Evolutionary conservation across 2,797 vertebrate genomes (phyloP).

Genomic region (Acrocephalus scirpaceus): DNA sequence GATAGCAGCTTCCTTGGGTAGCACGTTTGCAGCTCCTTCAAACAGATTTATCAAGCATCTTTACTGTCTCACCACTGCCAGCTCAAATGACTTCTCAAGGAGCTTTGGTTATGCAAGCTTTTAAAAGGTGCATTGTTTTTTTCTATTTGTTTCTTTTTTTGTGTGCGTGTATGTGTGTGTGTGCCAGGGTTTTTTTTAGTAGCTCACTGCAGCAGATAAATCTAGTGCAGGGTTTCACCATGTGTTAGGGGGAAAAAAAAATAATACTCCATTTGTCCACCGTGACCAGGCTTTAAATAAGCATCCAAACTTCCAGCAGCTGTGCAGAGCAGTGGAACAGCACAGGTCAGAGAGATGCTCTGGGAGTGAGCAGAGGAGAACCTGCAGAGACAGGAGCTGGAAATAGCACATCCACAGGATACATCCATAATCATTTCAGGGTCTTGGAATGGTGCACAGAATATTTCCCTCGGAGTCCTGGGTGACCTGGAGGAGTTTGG

Average conservation of each 20-base stretch:
- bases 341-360: neutral
- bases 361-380: neutral
- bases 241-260: neutral
- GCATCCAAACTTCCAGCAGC: slow-evolving; percentile 27
- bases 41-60: slow-evolving; percentile 61
- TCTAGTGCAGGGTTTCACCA: slow-evolving; percentile 33
- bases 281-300: slow-evolving; percentile 32
- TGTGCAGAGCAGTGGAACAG: neutral
- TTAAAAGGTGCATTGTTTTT: slow-evolving; percentile 39
- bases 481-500: neutral
- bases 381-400: slow-evolving; percentile 15
- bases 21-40: slow-evolving; percentile 59
- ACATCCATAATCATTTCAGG: neutral
- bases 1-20: slow-evolving; percentile 64
- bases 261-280: neutral
- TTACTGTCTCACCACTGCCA: slow-evolving; percentile 52
- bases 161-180: neutral
- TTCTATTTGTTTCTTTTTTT: neutral
- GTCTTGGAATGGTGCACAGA: neutral
- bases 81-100: slow-evolving; percentile 60
- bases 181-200: slow-evolving; percentile 4
- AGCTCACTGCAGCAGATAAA: slow-evolving; percentile 39
- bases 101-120: slow-evolving; percentile 56
- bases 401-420: neutral
- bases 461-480: neutral